These are phyloP conservation scores for Mormoops blainvillei DNA, from an alignment of 2,113 vertebrate genomes.

Conservation along the genomic window DNA sequence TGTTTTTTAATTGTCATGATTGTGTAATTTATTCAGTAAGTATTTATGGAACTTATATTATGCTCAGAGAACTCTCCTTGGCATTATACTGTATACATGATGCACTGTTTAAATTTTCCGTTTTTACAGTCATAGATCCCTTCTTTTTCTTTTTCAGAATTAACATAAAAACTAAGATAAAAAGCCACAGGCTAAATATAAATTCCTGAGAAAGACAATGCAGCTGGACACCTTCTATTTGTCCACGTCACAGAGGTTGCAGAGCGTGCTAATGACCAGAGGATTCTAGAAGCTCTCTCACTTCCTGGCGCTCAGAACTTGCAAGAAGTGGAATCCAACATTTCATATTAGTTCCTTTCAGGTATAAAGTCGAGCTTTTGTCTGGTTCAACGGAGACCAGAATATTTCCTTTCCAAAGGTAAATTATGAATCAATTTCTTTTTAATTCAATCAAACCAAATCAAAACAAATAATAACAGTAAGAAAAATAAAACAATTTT, in stretches of 20 bases:
- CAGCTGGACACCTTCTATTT: accelerated
- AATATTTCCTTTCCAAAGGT: neutral
- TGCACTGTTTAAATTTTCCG: neutral
- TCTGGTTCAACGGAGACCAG: neutral
- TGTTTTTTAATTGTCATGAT: neutral
- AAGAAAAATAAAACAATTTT: neutral
- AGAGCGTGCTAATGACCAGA: neutral
- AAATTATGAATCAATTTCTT: neutral
- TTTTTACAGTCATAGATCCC: neutral
- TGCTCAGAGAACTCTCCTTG: neutral
- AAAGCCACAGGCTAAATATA: neutral
- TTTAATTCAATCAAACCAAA: neutral
- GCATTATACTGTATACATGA: neutral
- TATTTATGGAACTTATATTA: neutral
- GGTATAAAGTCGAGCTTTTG: neutral
- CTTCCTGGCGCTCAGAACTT: accelerated
- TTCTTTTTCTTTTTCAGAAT: neutral
- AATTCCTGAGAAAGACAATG: neutral
- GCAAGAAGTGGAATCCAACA: neutral
- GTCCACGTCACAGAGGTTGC: neutral
- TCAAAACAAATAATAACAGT: neutral
- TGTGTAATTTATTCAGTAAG: neutral
- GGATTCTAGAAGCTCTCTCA: accelerated
- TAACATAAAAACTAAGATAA: neutral
- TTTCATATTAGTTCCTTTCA: neutral